Conservation (phyloP, 2,797 vertebrate genomes). For the Melanotaenia boesemani region DNA sequence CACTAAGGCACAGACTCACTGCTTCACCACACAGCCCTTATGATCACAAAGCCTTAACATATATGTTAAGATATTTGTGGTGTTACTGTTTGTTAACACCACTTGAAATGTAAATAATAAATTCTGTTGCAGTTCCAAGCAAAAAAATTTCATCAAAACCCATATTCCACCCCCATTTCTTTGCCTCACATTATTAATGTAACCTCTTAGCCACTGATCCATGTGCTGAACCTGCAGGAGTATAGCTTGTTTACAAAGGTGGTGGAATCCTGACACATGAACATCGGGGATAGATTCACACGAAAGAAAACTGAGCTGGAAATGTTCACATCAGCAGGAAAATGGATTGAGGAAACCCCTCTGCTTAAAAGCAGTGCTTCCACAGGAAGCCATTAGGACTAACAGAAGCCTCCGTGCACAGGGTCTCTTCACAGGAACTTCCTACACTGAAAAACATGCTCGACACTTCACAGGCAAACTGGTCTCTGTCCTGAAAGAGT, state of each 20-base stretch:
- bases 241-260: constrained; percentile 44
- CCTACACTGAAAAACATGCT: constrained; percentile 50
- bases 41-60: constrained; percentile 26
- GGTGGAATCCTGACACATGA: constrained; percentile 39
- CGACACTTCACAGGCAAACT: constrained; percentile 47
- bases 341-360: constrained; percentile 75
- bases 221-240: constrained; percentile 10
- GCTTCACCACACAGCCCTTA: constrained; percentile 22
- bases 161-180: constrained; percentile 14
- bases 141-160: constrained; percentile 5
- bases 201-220: not conserved
- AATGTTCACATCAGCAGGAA: constrained; percentile 80
- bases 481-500: constrained; percentile 21
- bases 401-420: constrained; percentile 54
- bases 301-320: constrained; percentile 58
- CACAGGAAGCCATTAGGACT: constrained; percentile 78
- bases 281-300: constrained; percentile 57
- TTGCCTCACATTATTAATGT: constrained; percentile 9
- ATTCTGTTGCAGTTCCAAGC: constrained; percentile 22
- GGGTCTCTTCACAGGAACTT: constrained; percentile 75
- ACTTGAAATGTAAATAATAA: not conserved
- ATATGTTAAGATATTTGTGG: constrained; percentile 33
- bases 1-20: constrained; percentile 17
- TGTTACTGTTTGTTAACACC: constrained; percentile 22
- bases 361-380: constrained; percentile 67